Percentiles rank a stretch among this genome's conserved stretches.
Conservation (phyloP, 92 coral and sea anemone species). For the Paragorgia papillata region DNA sequence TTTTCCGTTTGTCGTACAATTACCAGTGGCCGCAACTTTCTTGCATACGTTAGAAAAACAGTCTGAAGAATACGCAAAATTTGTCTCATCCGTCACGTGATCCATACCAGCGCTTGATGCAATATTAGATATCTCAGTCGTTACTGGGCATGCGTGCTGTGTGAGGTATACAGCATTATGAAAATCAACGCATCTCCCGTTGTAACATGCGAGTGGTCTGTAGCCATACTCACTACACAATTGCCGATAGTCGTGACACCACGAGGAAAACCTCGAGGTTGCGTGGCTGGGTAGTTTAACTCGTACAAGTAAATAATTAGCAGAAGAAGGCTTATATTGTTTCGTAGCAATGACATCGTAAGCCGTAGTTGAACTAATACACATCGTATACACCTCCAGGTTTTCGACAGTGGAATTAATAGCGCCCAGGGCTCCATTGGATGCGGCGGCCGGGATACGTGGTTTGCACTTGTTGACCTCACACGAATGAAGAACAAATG, state of each 20-base stretch:
- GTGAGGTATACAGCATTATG: background rate
- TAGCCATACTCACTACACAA: conserved; percentile 57
- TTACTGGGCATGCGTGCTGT: background rate
- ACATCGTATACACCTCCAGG: conserved; percentile 49
- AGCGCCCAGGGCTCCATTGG: conserved; percentile 45
- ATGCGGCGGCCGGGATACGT: conserved; percentile 41
- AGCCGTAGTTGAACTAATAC: conserved; percentile 56
- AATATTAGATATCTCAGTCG: background rate
- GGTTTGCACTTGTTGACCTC: conserved; percentile 35
- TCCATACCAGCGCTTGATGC: background rate
- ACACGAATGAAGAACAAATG: conserved; percentile 51
- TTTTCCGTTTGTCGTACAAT: background rate
- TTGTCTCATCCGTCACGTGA: background rate
- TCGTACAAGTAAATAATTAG: conserved; percentile 27
- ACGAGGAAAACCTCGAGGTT: conserved; percentile 49
- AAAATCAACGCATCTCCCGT: background rate
- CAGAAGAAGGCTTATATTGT: background rate
- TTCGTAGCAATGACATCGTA: conserved; percentile 49
- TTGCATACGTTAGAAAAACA: background rate
- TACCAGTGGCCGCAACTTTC: conserved; percentile 1
- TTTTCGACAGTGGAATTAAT: conserved; percentile 24
- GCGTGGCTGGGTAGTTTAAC: conserved; percentile 52
- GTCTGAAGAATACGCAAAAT: background rate
- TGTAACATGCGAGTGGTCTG: conserved; percentile 44
- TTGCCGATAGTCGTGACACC: conserved; percentile 64